A percentile compares a stretch with the other conserved stretches of the same genome.
Evolutionary conservation across 2,888 invertebrate species (phyloP).

Genomic region (Ophioninae sp.): DNA sequence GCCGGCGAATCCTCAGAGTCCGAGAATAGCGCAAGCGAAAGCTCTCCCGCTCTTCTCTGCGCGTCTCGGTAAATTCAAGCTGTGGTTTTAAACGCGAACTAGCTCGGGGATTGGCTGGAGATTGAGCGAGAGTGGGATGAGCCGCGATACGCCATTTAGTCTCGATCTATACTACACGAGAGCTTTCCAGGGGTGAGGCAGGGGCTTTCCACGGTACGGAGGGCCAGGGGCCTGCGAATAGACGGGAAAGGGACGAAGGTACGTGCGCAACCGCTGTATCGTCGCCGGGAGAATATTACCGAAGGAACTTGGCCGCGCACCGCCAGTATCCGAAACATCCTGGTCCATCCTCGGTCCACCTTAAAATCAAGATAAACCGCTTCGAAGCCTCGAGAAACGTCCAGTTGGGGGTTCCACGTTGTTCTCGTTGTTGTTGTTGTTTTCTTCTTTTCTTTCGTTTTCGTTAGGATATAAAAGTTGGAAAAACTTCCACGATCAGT

Average conservation of each 20-base stretch:
- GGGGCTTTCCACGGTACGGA: too few relatives aligned
- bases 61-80: conserved; percentile 51
- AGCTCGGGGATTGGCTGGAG: conserved; percentile 72
- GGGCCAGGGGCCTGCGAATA: background rate
- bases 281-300: conserved; percentile 77
- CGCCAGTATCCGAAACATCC: conserved; percentile 68
- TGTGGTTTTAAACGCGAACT: conserved; percentile 61
- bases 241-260: conserved; percentile 58
- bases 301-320: conserved; percentile 64
- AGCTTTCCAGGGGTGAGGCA: conserved; percentile 55
- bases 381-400: background rate
- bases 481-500: conserved; percentile 53
- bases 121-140: conserved; percentile 63
- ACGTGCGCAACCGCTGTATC: conserved; percentile 79
- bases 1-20: conserved; percentile 21
- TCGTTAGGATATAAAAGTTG: conserved; percentile 21
- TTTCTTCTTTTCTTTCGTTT: conserved; percentile 2
- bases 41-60: conserved; percentile 28
- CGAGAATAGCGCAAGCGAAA: conserved; percentile 60
- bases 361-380: background rate
- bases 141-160: conserved; percentile 40
- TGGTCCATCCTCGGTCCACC: conserved; percentile 50
- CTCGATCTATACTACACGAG: conserved; percentile 33
- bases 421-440: background rate
- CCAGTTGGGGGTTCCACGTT: background rate